A percentile compares a stretch with the other conserved stretches of the same genome.
These are phyloP conservation scores for Micromussa lordhowensis DNA, from an alignment of 92 coral and sea anemone species.

Conservation along the genomic window DNA sequence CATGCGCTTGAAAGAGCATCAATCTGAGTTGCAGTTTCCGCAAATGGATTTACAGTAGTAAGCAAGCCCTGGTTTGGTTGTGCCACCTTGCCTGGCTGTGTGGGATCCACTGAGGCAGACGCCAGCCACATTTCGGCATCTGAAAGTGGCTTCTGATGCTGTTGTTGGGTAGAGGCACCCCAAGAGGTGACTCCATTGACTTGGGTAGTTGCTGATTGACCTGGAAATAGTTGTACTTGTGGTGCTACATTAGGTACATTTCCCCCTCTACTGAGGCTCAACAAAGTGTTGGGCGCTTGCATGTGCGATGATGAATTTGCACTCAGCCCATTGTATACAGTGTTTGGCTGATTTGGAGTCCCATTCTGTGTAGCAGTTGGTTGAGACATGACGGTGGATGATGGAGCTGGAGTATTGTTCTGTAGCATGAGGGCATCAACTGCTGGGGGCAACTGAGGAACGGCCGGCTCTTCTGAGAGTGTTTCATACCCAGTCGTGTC, in stretches of 20 bases:
- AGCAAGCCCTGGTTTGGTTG: constrained; percentile 78
- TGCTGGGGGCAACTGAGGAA: constrained; percentile 86
- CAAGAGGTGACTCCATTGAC: constrained; percentile 26
- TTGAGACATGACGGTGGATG: constrained; percentile 8
- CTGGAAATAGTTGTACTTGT: constrained; percentile 63
- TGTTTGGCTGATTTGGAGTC: constrained; percentile 40
- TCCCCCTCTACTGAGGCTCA: constrained; percentile 29
- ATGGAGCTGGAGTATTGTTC: constrained; percentile 32
- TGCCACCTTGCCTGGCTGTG: constrained; percentile 34
- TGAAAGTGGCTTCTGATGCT: constrained; percentile 46
- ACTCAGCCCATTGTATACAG: constrained; percentile 61
- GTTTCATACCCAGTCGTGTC: constrained; percentile 84
- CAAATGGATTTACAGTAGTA: constrained; percentile 85
- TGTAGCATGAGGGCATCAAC: constrained; percentile 72
- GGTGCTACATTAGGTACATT: constrained; percentile 37
- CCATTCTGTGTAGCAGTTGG: constrained; percentile 47
- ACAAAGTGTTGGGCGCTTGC: constrained; percentile 5
- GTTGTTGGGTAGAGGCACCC: constrained; percentile 30
- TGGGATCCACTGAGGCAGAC: constrained; percentile 70
- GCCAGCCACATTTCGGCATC: constrained; percentile 93
- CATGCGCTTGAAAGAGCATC: constrained; percentile 87
- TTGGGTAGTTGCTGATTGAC: constrained; percentile 42
- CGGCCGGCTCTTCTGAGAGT: constrained; percentile 84
- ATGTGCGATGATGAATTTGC: constrained; percentile 18
- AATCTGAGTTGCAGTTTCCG: constrained; percentile 65